A percentile compares a stretch with the other conserved stretches of the same genome.
Evolutionary conservation across 2,113 vertebrate species (phyloP).

Genomic region (Heptranchias perlo): DNA sequence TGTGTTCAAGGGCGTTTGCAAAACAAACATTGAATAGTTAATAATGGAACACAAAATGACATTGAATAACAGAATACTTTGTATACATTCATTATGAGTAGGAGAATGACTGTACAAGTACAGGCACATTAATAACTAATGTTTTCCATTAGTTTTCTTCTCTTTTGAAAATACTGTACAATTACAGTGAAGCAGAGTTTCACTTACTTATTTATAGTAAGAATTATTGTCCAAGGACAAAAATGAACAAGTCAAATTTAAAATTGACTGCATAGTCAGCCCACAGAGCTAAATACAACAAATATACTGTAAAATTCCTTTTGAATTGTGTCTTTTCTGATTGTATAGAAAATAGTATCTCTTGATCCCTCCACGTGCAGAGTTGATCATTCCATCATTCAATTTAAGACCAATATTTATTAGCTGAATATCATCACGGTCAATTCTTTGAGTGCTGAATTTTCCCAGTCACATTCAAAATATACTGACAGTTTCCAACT

Average conservation of each 20-base stretch:
- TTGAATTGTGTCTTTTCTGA: background rate
- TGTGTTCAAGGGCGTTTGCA: conserved; percentile 12
- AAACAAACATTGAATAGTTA: conserved; percentile 15
- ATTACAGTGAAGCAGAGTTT: conserved; percentile 30
- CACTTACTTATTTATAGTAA: background rate
- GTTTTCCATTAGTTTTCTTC: background rate
- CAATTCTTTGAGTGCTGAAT: background rate
- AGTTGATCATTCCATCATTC: background rate
- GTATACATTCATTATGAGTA: conserved; percentile 18
- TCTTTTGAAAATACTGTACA: conserved; percentile 2
- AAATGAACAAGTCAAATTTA: conserved; percentile 13
- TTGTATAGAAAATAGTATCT: background rate
- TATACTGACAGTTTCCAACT: background rate
- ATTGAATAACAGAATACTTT: background rate
- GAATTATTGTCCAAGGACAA: background rate
- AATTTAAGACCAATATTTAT: background rate
- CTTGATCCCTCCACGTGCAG: background rate
- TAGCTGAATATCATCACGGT: background rate
- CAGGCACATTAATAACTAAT: conserved; percentile 3
- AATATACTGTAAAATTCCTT: background rate
- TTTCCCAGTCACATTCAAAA: background rate
- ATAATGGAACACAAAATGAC: background rate
- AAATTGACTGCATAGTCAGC: background rate
- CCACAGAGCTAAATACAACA: background rate
- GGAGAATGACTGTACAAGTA: background rate